These are phyloP conservation scores for Nycticryphes semicollaris DNA, from an alignment of 2,113 vertebrate genomes.

Conservation along the genomic window DNA sequence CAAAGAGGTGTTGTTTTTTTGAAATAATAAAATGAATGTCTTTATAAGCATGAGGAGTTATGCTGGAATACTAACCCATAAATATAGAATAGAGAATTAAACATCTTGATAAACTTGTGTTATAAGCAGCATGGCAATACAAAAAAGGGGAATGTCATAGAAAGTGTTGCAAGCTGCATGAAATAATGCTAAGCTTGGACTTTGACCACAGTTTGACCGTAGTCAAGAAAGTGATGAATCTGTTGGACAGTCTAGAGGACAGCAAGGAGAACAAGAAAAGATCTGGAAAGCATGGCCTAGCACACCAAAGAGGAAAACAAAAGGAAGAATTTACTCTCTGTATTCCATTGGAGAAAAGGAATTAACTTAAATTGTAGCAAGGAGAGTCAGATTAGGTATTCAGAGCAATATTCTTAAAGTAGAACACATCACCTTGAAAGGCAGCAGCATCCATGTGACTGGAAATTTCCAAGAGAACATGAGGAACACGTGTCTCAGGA, in stretches of 20 bases:
- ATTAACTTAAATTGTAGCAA: not conserved
- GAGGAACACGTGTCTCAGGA: not conserved
- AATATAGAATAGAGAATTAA: not conserved
- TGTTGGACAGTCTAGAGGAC: not conserved
- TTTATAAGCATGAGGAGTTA: not conserved
- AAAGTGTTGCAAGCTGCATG: not conserved
- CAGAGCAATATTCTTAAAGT: not conserved
- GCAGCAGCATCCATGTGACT: not conserved
- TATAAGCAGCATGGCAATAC: not conserved
- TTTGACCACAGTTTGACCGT: too few species aligned
- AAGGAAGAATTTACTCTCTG: not conserved
- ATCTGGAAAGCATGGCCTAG: not conserved
- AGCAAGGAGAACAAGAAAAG: not conserved
- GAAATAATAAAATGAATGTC: not conserved
- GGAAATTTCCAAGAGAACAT: not conserved
- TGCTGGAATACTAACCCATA: not conserved
- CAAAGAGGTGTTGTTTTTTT: not conserved
- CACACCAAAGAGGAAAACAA: not conserved
- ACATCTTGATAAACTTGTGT: not conserved
- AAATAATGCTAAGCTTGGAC: not conserved
- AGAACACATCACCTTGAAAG: not conserved
- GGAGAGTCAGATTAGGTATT: not conserved
- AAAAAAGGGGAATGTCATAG: not conserved
- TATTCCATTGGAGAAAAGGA: not conserved
- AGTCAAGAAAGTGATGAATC: not conserved